Evolutionary conservation across 2,888 invertebrate genomes (phyloP).

Genomic region (Beris morrisii): DNA sequence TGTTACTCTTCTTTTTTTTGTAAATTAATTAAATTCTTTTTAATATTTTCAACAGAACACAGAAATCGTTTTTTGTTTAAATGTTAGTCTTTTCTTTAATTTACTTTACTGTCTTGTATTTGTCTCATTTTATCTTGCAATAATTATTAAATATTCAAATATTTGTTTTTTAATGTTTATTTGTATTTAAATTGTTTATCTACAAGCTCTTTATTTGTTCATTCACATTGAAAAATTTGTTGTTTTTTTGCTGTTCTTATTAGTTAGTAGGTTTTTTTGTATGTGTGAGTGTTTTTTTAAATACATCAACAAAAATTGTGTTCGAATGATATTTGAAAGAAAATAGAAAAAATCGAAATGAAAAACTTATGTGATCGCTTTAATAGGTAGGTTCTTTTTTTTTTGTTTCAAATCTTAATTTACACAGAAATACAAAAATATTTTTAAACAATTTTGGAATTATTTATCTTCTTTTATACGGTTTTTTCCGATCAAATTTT

Average conservation of each 20-base stretch:
- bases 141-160: slow-evolving; percentile 2
- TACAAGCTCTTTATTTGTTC: slow-evolving; percentile 22
- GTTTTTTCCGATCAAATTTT: not conserved
- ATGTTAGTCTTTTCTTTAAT: not conserved
- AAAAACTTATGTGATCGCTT: not conserved
- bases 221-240: slow-evolving; percentile 23
- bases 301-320: slow-evolving; percentile 4
- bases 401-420: slow-evolving; percentile 6
- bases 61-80: not conserved
- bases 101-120: not conserved
- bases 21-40: no score
- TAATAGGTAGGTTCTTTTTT: slow-evolving; percentile 5
- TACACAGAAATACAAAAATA: slow-evolving; percentile 40
- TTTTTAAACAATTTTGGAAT: slow-evolving; percentile 33
- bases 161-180: not conserved
- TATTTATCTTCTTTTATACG: not conserved
- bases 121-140: not conserved
- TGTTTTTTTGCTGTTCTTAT: slow-evolving; percentile 8
- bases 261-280: slow-evolving; percentile 4
- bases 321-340: not conserved
- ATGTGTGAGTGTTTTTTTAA: not conserved
- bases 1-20: no score
- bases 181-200: slow-evolving; percentile 17
- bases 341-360: not conserved
- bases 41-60: no score